Evolutionary conservation across 2,797 vertebrate species (phyloP).

Genomic region (Cyprinodon diabolis): DNA sequence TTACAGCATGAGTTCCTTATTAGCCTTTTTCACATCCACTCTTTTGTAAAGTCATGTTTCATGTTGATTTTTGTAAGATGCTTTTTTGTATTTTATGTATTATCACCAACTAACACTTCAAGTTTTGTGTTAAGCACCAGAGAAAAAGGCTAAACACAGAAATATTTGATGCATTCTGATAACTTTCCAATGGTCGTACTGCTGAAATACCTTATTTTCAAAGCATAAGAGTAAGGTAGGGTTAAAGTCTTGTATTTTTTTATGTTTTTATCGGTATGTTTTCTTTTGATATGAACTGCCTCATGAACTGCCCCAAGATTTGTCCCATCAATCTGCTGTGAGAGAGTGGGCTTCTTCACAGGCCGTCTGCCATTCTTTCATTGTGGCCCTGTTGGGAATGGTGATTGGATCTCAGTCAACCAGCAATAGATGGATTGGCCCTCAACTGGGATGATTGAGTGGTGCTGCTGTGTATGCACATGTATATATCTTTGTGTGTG

Average conservation of each 20-base stretch:
- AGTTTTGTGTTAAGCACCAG: conserved; percentile 21
- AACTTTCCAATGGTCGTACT: conserved; percentile 39
- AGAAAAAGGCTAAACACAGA: conserved; percentile 24
- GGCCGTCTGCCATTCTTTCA: conserved; percentile 71
- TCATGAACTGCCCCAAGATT: conserved; percentile 62
- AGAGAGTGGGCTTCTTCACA: conserved; percentile 64
- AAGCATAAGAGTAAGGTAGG: conserved; percentile 5
- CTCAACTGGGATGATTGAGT: conserved; percentile 69
- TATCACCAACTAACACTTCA: conserved; percentile 48
- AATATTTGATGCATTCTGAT: conserved; percentile 41
- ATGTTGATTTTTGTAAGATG: conserved; percentile 10
- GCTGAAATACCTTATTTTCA: conserved; percentile 20
- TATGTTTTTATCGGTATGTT: conserved; percentile 55
- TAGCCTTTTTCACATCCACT: neutral
- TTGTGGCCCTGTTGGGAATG: conserved; percentile 73
- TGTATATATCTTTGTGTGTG: conserved; percentile 55
- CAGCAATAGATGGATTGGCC: conserved; percentile 74
- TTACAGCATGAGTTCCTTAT: neutral
- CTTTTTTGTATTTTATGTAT: conserved; percentile 26
- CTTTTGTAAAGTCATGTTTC: conserved; percentile 12
- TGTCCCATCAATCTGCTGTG: conserved; percentile 68
- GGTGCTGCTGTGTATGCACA: conserved; percentile 51
- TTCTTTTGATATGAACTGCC: conserved; percentile 46
- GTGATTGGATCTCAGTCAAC: conserved; percentile 79
- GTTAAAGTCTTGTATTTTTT: conserved; percentile 30